phyloP scores from a whole-genome alignment of 2,888 invertebrate species.

The Helleia helle region DNA sequence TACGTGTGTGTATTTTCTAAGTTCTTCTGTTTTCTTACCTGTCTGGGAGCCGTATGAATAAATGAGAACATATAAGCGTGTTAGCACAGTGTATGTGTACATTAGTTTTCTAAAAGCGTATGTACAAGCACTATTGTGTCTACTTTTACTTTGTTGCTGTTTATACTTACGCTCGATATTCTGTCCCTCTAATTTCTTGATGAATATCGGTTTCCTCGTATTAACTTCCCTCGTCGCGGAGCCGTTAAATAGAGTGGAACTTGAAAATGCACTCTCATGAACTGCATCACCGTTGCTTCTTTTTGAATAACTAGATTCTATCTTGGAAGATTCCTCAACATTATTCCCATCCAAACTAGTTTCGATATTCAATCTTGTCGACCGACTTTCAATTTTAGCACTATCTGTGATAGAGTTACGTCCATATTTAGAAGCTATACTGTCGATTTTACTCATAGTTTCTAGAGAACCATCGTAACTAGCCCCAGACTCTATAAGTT shows the following conservation, averaged over 20 bases:
- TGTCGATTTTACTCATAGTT: slow-evolving; percentile 12
- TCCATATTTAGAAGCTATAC: slow-evolving; percentile 41
- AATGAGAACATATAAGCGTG: slow-evolving; percentile 40
- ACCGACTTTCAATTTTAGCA: slow-evolving; percentile 35
- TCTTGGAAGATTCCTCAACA: slow-evolving; percentile 23
- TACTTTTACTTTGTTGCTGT: slow-evolving; percentile 33
- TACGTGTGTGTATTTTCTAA: slow-evolving; percentile 13
- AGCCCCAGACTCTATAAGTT: slow-evolving; percentile 31
- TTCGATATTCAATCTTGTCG: slow-evolving; percentile 36
- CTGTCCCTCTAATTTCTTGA: slow-evolving; percentile 82
- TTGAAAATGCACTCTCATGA: slow-evolving; percentile 46
- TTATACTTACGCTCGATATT: slow-evolving; percentile 85
- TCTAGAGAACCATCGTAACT: slow-evolving; percentile 34
- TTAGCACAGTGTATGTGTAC: slow-evolving; percentile 56
- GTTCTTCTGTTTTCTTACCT: background rate
- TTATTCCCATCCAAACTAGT: slow-evolving; percentile 41
- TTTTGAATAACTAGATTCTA: slow-evolving; percentile 24
- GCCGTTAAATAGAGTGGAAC: slow-evolving; percentile 47
- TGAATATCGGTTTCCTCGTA: slow-evolving; percentile 80
- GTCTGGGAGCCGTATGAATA: slow-evolving; percentile 34
- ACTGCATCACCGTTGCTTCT: slow-evolving; percentile 35
- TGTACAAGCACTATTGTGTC: slow-evolving; percentile 66
- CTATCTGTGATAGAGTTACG: slow-evolving; percentile 35
- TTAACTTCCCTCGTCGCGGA: slow-evolving; percentile 38
- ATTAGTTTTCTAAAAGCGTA: slow-evolving; percentile 63